These are phyloP conservation scores for Phallusia fumigata DNA, from an alignment of 23 tunicate species.

Conservation along the genomic window DNA sequence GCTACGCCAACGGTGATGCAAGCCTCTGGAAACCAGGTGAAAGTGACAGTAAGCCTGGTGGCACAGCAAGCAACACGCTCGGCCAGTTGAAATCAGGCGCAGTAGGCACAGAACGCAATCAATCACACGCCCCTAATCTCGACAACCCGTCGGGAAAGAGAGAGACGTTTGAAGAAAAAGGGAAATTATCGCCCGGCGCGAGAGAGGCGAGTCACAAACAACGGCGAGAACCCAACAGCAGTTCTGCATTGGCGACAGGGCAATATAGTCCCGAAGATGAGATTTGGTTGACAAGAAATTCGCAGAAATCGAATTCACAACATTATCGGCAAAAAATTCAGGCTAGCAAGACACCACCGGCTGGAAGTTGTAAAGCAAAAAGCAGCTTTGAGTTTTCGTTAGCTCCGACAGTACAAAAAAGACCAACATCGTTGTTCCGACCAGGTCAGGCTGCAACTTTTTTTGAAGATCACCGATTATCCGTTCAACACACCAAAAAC, in stretches of 20 bases:
- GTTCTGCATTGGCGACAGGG: neutral
- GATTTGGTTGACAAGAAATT: neutral
- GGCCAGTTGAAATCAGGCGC: neutral
- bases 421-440: slow-evolving; percentile 40
- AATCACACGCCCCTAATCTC: slow-evolving; percentile 11
- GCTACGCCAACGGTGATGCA: neutral
- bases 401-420: neutral
- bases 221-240: neutral
- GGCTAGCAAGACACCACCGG: neutral
- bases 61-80: neutral
- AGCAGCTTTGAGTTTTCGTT: neutral
- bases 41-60: neutral
- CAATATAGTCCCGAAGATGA: neutral
- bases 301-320: neutral
- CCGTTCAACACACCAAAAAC: neutral
- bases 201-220: neutral
- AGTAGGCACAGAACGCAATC: neutral
- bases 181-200: slow-evolving; percentile 2
- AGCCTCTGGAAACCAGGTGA: neutral
- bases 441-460: slow-evolving; percentile 32
- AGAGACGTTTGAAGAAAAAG: neutral
- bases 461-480: slow-evolving; percentile 17
- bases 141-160: slow-evolving; percentile 4
- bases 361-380: neutral
- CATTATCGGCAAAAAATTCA: neutral